A percentile compares a stretch with the other conserved stretches of the same genome.
These are phyloP conservation scores for Sphyrna mokarran DNA, from an alignment of 2,113 vertebrate genomes.

Conservation along the genomic window DNA sequence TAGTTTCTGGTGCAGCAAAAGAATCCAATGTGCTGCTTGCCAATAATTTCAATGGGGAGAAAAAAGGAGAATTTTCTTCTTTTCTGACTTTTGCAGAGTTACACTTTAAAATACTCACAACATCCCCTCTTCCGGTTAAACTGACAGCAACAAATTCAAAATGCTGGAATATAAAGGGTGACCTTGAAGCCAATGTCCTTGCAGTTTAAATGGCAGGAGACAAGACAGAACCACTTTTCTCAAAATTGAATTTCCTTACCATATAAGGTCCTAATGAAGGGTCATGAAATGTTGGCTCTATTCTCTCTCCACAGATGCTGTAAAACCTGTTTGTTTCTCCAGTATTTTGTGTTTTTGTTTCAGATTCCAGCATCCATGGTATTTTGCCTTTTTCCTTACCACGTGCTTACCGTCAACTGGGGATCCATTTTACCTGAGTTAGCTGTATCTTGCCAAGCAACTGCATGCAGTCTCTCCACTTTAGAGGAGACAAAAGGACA, in stretches of 20 bases:
- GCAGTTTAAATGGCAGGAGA: not conserved
- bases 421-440: not conserved
- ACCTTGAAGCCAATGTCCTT: not conserved
- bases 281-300: too few relatives aligned
- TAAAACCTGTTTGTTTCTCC: too few relatives aligned
- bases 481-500: not conserved
- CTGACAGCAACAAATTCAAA: not conserved
- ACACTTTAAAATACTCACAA: not conserved
- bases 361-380: too few relatives aligned
- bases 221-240: not conserved
- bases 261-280: too few relatives aligned
- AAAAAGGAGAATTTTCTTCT: not conserved
- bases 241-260: not conserved
- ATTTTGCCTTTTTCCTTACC: not conserved
- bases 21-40: not conserved
- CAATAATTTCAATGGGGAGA: not conserved
- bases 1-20: not conserved
- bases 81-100: not conserved
- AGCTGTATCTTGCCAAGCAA: not conserved
- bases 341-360: too few relatives aligned
- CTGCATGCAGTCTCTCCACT: not conserved
- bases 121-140: not conserved
- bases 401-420: not conserved
- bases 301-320: too few relatives aligned
- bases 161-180: not conserved